These are phyloP conservation scores for Drosophila mayaguana DNA, from an alignment of 2,888 invertebrate genomes.

Conservation along the genomic window DNA sequence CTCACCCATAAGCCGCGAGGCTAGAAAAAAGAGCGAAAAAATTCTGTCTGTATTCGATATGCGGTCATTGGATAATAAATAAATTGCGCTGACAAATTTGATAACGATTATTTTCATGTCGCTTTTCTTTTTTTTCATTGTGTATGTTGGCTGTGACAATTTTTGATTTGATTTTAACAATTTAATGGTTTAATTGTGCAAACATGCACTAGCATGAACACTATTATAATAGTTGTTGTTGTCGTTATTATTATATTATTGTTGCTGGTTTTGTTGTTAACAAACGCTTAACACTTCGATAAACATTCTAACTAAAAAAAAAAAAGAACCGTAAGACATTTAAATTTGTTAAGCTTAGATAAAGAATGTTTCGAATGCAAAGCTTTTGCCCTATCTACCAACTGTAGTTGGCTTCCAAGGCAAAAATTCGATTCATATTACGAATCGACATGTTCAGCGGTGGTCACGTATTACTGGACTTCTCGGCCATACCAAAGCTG, in stretches of 20 bases:
- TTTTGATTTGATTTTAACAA: constrained; percentile 79
- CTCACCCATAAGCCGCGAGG: not conserved
- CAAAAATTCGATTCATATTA: constrained; percentile 15
- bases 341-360: constrained; percentile 38
- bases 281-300: constrained; percentile 65
- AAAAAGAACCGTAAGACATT: constrained; percentile 10
- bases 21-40: not conserved
- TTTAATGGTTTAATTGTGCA: constrained; percentile 75
- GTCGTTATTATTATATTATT: not conserved
- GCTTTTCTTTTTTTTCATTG: constrained; percentile 28
- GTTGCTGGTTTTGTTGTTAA: constrained; percentile 10
- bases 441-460: constrained; percentile 20
- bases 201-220: constrained; percentile 14
- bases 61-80: constrained; percentile 41
- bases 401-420: not conserved
- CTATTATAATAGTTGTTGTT: constrained; percentile 20
- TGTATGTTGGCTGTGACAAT: constrained; percentile 33
- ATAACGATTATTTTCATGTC: constrained; percentile 41
- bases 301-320: constrained; percentile 19
- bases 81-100: constrained; percentile 43
- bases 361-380: constrained; percentile 15
- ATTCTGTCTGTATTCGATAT: constrained; percentile 29
- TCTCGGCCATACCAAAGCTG: constrained; percentile 64
- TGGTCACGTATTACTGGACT: constrained; percentile 57
- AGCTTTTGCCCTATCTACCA: constrained; percentile 19